Evolutionary conservation across 1,140 invertebrate genomes (phyloP).

Genomic region (Hyles vespertilio): DNA sequence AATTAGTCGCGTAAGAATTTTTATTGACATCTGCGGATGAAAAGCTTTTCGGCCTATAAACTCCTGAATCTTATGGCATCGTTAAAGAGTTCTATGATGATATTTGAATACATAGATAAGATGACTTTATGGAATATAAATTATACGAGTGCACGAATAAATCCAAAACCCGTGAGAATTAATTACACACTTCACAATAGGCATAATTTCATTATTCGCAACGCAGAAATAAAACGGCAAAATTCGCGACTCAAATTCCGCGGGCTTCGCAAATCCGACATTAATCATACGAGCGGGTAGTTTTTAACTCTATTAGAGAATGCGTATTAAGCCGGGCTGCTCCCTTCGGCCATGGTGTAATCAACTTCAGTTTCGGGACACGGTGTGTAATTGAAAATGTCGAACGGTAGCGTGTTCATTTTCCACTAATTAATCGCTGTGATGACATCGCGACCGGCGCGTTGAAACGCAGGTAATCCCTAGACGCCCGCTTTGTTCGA

Average conservation of each 20-base stretch:
- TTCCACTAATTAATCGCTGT: slow-evolving; percentile 72
- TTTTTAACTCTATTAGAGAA: slow-evolving; percentile 54
- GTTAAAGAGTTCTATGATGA: too few relatives aligned
- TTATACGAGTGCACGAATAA: too few relatives aligned
- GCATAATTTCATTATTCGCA: too few relatives aligned
- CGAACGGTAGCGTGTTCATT: slow-evolving; percentile 67
- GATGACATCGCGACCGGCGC: slow-evolving; percentile 53
- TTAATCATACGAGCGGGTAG: slow-evolving; percentile 33
- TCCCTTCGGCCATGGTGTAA: slow-evolving; percentile 57
- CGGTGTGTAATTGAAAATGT: slow-evolving; percentile 67
- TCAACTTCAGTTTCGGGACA: slow-evolving; percentile 57
- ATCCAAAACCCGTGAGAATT: too few relatives aligned
- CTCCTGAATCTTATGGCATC: too few relatives aligned
- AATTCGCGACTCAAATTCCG: background rate
- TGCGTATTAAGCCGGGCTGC: slow-evolving; percentile 41
- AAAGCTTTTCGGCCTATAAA: too few relatives aligned
- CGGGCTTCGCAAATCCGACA: slow-evolving; percentile 13
- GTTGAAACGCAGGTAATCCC: slow-evolving; percentile 19
- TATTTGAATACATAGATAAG: too few relatives aligned
- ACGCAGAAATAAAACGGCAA: too few relatives aligned
- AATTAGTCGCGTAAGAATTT: too few relatives aligned
- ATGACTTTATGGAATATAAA: too few relatives aligned
- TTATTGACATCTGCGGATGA: too few relatives aligned
- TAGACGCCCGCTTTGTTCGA: slow-evolving; percentile 5
- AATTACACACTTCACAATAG: too few relatives aligned